Base-by-base conservation (phyloP, 1,140 invertebrate species). In the Drosophila sproati region DNA sequence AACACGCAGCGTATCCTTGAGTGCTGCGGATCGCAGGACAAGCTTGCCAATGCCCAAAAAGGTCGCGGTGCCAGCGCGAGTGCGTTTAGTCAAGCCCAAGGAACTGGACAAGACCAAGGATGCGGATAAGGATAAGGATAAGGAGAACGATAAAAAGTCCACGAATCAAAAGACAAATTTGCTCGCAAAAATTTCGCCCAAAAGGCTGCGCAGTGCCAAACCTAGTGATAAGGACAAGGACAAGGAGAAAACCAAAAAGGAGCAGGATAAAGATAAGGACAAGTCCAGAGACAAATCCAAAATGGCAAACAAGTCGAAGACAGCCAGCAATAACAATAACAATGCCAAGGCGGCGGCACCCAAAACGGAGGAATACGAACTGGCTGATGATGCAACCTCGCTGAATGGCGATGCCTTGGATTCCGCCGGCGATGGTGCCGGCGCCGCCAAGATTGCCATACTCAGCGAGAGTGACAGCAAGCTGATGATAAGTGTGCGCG, bases 401-500 rank as follows among this genome's bases (percentile, higher is more conserved):
- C 82, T 94, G 32, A 94, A 94, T 70, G 93, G 91, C 6, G 80
- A 91, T 7, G 60, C 74, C 5, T 62, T 67, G 43, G 68, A 82
- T 12, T 20, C 1, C 1, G 56, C 66, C 7, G 57, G 60, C 29
- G 78, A 82, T n/a, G 34, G 62, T 5, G 69, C 76, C 39, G 52
- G 61, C 10, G 72, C 63, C 2, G 68, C 86, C 35, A 93, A 93
- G 75, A 93, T 93, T 52, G 90, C 91, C 29, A 86, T 92, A 34
- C 77, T 93, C 4, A 93, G 90, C 50, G 92, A 93, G 55, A 91
- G 86, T 32, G 93, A 93, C 50, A 92, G 82, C 73, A 93, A 93
- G 55, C 91, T 93, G 3, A 93, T 93, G 85, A 93, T 94, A 5
- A 94, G 93, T 7, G 95, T 96, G 0, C 94, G 95, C 64, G 95